These are phyloP conservation scores for Sebastes hubbsi DNA, from an alignment of 2,797 vertebrate species.

Conservation along the genomic window DNA sequence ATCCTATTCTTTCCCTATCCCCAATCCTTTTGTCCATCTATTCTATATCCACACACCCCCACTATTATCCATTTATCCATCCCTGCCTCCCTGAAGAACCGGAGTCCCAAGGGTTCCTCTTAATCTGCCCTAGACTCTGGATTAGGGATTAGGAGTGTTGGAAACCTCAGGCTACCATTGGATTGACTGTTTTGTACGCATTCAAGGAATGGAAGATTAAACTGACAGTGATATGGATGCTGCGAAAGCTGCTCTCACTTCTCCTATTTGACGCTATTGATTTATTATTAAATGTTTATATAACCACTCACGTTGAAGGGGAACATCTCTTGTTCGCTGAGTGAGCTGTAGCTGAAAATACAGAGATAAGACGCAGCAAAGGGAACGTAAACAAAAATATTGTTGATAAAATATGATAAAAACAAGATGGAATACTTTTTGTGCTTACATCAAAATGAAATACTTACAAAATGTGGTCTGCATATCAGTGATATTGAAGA, in stretches of 20 bases:
- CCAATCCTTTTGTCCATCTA: constrained; percentile 6
- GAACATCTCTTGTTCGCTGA: constrained; percentile 9
- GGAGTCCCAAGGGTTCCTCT: constrained; percentile 48
- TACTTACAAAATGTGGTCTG: background rate
- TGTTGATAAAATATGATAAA: background rate
- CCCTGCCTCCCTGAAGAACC: constrained; percentile 30
- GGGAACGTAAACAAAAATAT: background rate
- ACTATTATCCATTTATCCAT: constrained; percentile 23
- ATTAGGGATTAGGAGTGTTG: constrained; percentile 73
- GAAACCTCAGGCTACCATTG: constrained; percentile 38
- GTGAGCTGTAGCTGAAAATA: constrained; percentile 21
- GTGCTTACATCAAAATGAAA: background rate
- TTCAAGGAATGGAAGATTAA: constrained; percentile 71
- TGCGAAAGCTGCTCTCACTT: constrained; percentile 36
- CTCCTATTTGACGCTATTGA: constrained; percentile 35
- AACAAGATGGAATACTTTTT: constrained; percentile 12
- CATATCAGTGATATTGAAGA: background rate
- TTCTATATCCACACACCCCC: background rate
- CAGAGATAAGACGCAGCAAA: constrained; percentile 11
- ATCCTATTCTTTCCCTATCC: background rate
- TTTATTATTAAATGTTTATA: constrained; percentile 60
- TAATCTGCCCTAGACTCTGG: constrained; percentile 76
- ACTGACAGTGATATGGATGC: constrained; percentile 57
- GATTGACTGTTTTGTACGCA: constrained; percentile 51
- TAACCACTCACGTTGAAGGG: constrained; percentile 31